Conservation (phyloP, 2,113 vertebrate species). For the Bubo bubo region DNA sequence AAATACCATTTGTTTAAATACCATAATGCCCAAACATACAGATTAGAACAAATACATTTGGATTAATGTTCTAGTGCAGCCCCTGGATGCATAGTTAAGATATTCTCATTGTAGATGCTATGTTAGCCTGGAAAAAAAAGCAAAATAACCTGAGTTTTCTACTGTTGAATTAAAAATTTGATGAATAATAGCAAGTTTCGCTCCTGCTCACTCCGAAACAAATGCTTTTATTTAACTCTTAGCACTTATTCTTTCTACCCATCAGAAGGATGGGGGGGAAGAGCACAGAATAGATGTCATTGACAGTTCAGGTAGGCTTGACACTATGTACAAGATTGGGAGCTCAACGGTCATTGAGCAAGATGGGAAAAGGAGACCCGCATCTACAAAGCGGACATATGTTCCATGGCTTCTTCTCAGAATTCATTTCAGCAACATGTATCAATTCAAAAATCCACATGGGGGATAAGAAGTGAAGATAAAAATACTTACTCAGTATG, state of each 20-base stretch:
- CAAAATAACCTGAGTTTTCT: neutral
- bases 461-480: neutral
- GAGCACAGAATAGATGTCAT: neutral
- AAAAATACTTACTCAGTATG: constrained; percentile 74
- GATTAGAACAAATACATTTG: neutral
- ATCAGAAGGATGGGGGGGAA: neutral
- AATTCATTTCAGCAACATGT: neutral
- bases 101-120: neutral
- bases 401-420: neutral
- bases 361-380: neutral
- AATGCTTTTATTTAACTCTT: neutral
- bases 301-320: neutral
- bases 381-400: neutral
- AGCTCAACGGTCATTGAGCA: neutral
- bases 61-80: neutral
- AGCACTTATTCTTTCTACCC: neutral
- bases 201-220: neutral
- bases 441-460: neutral
- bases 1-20: neutral
- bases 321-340: neutral
- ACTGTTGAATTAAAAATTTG: neutral
- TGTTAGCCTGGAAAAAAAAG: neutral
- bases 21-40: neutral
- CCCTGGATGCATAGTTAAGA: neutral
- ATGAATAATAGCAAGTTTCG: neutral